A percentile compares a stretch with the other conserved stretches of the same genome.
Evolutionary conservation across 2,888 invertebrate species (phyloP).

Genomic region (Orthosia incerta): DNA sequence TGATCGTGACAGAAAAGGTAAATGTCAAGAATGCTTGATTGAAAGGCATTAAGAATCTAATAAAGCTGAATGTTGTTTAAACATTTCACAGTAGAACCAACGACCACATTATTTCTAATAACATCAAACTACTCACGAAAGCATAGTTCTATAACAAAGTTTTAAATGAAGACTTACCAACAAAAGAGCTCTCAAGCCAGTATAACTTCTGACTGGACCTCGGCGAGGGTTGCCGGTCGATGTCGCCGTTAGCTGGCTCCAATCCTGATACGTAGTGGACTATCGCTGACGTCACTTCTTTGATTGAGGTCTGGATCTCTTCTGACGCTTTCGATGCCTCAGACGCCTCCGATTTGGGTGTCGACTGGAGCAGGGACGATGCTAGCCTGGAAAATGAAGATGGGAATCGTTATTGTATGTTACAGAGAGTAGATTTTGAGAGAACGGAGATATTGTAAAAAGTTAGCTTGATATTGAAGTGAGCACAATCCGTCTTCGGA

Average conservation of each 20-base stretch:
- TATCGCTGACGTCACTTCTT: slow-evolving; percentile 97
- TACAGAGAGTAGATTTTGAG: neutral
- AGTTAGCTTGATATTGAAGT: neutral
- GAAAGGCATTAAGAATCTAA: slow-evolving; percentile 17
- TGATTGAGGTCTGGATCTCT: slow-evolving; percentile 96
- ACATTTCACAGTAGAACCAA: slow-evolving; percentile 1
- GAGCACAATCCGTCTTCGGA: neutral
- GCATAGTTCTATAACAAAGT: neutral
- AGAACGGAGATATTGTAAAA: neutral
- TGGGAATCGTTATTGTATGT: neutral
- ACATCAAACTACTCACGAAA: slow-evolving; percentile 41
- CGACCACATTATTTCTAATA: slow-evolving; percentile 3
- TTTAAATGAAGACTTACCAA: slow-evolving; percentile 77
- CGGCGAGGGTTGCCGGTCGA: slow-evolving; percentile 89
- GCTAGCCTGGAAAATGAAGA: slow-evolving; percentile 90
- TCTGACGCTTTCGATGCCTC: slow-evolving; percentile 89
- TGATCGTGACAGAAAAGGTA: slow-evolving; percentile 29
- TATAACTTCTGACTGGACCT: slow-evolving; percentile 94
- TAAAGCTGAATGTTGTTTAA: slow-evolving; percentile 16
- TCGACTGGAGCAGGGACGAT: slow-evolving; percentile 91
- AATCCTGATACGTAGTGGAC: slow-evolving; percentile 96
- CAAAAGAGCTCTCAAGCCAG: slow-evolving; percentile 98
- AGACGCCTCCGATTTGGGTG: slow-evolving; percentile 79
- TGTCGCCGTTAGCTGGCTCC: slow-evolving; percentile 91
- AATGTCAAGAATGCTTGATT: slow-evolving; percentile 40